Evolutionary conservation across 1,140 invertebrate species (phyloP).

Genomic region (Archegozetes longisetosus): DNA sequence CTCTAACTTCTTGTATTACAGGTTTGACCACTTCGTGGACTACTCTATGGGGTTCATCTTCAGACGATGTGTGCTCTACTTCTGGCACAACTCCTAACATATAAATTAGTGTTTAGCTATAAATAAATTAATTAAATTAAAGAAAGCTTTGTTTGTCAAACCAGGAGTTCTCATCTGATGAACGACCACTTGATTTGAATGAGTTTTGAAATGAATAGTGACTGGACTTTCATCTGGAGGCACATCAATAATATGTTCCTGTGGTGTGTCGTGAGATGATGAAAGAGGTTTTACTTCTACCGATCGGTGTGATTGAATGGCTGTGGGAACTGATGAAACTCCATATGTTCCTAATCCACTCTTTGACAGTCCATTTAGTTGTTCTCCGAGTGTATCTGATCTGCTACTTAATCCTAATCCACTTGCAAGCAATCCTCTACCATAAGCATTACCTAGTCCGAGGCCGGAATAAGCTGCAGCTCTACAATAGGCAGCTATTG

Average conservation of each 20-base stretch:
- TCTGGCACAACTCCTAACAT: not conserved
- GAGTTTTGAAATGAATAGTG: slow-evolving; percentile 6
- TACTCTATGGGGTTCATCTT: slow-evolving; percentile 10
- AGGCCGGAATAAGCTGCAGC: no score
- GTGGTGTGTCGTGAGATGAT: not conserved
- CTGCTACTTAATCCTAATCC: no score
- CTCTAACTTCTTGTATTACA: slow-evolving; percentile 4
- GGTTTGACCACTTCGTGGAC: slow-evolving; percentile 12
- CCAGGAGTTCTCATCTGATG: slow-evolving; percentile 10
- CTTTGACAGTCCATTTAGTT: not conserved
- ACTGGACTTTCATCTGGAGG: slow-evolving; percentile 6
- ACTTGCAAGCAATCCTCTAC: no score
- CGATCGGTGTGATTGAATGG: not conserved
- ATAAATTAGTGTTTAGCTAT: not conserved
- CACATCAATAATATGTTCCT: slow-evolving; percentile 8
- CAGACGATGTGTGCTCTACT: slow-evolving; percentile 2
- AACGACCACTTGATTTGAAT: slow-evolving; percentile 3
- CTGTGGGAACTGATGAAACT: slow-evolving; percentile 2
- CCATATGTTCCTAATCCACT: no score
- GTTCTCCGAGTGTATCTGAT: no score
- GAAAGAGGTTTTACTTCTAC: slow-evolving; percentile 10
- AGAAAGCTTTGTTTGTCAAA: not conserved
- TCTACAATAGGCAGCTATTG: no score
- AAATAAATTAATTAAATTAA: not conserved
- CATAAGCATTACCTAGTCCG: no score